A percentile compares a stretch with the other conserved stretches of the same genome.
phyloP scores from a whole-genome alignment of 2,797 vertebrate genomes.

The Phrynocephalus guinanensis region DNA sequence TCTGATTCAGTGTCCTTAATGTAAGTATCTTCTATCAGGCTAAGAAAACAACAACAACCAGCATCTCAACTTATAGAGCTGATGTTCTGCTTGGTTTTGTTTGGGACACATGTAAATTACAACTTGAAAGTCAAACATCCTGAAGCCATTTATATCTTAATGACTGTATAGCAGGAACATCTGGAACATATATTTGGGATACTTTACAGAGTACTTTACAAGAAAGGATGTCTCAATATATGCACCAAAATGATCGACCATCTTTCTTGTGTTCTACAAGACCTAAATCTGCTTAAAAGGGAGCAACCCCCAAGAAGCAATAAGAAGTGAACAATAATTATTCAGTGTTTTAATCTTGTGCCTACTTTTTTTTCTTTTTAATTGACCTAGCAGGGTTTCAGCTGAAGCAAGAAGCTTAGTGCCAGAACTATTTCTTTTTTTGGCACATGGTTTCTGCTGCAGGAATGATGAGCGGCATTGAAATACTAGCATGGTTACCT shows the following conservation, averaged over 20 bases:
- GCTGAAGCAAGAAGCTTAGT: neutral
- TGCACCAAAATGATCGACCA: constrained; percentile 54
- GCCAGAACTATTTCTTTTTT: neutral
- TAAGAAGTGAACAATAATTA: constrained; percentile 18
- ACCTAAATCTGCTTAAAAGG: constrained; percentile 58
- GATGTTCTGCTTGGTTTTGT: neutral
- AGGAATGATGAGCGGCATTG: neutral
- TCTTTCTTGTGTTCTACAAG: constrained; percentile 51
- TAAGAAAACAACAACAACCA: neutral
- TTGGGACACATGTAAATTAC: constrained; percentile 55
- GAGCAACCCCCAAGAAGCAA: constrained; percentile 53
- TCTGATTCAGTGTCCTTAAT: neutral
- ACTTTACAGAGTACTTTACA: constrained; percentile 45
- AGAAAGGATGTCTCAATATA: constrained; percentile 52
- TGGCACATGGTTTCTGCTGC: neutral
- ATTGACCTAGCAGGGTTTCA: neutral
- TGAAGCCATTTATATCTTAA: constrained; percentile 67
- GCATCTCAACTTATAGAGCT: constrained; percentile 28
- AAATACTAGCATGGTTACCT: neutral
- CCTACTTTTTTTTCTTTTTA: constrained; percentile 39
- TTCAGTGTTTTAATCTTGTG: constrained; percentile 26
- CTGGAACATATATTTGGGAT: constrained; percentile 50
- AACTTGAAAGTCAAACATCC: constrained; percentile 57
- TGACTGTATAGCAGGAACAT: constrained; percentile 49
- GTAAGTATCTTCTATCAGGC: constrained; percentile 22